phyloP scores from a whole-genome alignment of 1,140 invertebrate genomes.

The Tribolium madens region DNA sequence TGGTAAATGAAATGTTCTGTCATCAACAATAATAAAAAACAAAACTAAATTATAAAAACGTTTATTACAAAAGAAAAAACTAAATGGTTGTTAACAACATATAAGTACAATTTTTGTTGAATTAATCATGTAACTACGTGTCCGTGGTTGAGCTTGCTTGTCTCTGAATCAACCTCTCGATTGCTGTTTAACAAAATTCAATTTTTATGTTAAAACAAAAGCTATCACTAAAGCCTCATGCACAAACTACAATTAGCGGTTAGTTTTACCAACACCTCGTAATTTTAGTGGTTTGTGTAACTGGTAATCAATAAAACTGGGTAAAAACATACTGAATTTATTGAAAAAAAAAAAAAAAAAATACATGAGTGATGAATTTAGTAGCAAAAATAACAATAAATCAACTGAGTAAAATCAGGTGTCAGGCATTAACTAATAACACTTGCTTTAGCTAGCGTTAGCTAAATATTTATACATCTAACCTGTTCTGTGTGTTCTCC shows the following conservation, averaged over 20 bases:
- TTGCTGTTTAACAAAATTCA: constrained; percentile 58
- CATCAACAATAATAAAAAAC: constrained; percentile 47
- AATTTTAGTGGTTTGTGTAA: neutral
- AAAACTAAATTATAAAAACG: constrained; percentile 53
- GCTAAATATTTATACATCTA: constrained; percentile 67
- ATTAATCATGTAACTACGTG: constrained; percentile 53
- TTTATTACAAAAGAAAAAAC: constrained; percentile 53
- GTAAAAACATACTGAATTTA: constrained; percentile 9
- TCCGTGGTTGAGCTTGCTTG: constrained; percentile 57
- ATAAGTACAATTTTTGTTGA: constrained; percentile 48
- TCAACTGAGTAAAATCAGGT: constrained; percentile 10
- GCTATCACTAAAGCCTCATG: constrained; percentile 38
- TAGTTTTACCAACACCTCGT: constrained; percentile 40
- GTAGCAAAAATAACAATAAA: constrained; percentile 17
- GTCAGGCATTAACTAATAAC: constrained; percentile 25
- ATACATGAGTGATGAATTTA: constrained; percentile 17
- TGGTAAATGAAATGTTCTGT: constrained; percentile 25
- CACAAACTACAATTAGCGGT: constrained; percentile 42
- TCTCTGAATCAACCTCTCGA: constrained; percentile 56
- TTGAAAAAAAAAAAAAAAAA: constrained; percentile 8
- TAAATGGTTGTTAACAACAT: constrained; percentile 48
- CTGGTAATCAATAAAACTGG: constrained; percentile 9
- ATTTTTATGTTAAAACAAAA: constrained; percentile 36
- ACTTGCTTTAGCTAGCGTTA: constrained; percentile 25
- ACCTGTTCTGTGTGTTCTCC: constrained; percentile 89